These are phyloP conservation scores for Apodemus agrarius DNA, from an alignment of 2,797 vertebrate species.

Conservation along the genomic window DNA sequence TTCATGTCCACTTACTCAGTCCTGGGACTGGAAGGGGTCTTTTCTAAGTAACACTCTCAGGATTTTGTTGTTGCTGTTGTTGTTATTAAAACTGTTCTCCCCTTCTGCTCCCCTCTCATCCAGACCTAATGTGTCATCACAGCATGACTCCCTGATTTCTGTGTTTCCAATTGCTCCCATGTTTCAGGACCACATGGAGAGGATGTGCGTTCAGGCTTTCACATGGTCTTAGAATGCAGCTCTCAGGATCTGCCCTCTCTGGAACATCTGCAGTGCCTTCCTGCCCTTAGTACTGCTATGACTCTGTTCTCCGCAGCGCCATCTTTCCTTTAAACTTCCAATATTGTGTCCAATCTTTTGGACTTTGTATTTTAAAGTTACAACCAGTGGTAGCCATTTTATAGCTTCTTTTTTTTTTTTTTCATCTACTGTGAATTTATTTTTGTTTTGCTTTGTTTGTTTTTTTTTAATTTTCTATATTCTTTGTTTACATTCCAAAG, in stretches of 20 bases:
- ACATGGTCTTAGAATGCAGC: not conserved
- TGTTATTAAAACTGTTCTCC: not conserved
- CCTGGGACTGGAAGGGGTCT: not conserved
- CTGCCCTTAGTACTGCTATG: not conserved
- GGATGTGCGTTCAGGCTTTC: no score
- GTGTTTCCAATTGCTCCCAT: not conserved
- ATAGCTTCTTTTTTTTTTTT: conserved; percentile 78
- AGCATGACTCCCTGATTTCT: not conserved
- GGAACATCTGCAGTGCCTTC: not conserved
- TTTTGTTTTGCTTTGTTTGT: no score
- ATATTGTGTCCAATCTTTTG: conserved; percentile 35
- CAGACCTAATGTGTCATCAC: not conserved
- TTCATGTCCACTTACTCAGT: not conserved
- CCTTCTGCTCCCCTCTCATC: not conserved
- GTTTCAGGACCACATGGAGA: not conserved
- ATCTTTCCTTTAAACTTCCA: not conserved
- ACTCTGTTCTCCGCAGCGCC: not conserved
- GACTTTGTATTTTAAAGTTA: conserved; percentile 65
- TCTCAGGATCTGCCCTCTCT: not conserved
- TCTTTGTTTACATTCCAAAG: no score
- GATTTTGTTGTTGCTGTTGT: not conserved
- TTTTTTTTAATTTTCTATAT: no score
- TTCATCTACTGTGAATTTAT: no score
- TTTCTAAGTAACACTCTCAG: not conserved
- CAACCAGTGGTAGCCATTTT: conserved; percentile 63